Base-by-base conservation (phyloP, 2,797 vertebrate genomes). In the Pseudomugil gertrudae region DNA sequence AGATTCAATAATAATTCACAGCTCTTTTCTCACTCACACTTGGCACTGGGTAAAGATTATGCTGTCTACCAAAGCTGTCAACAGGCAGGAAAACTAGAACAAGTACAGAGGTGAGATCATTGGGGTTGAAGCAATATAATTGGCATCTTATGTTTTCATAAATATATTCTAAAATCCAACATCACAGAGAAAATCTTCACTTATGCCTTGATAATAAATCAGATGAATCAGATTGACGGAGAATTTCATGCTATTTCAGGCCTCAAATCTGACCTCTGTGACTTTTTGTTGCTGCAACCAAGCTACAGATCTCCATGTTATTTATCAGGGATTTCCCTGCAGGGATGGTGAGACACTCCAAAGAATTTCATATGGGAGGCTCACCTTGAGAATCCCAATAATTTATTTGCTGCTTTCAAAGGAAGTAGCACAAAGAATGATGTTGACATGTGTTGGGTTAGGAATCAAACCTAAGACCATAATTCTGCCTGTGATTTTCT, bases 311-410 rank as follows among this genome's bases (percentile, higher is more conserved):
- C 59, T 36, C n/a, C 2, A 17, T 57, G 57, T 74, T 36, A 64
- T 74, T 69, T 79, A 72, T 81, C 48, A 76, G 80, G 27, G 35
- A 67, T 85, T 69, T 86, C 51, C 74, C 66, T 8, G 40, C 23
- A 36, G 66, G 74, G 52, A 78, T 68, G 35, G 69, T 74, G 57
- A 81, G 78, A 78, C 75, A 74, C 73, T 76, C 71, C 24, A n/a
- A 86, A 87, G 76, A 70, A 65, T 83, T 74, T 81, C 24, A 60
- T 57, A 55, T 58, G 33, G 69, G 61, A 61, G 64, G 56, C 74
- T 77, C 83, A 90, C 90, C 87, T 87, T 88, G 84, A 86, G 65
- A 80, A 79, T 80, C 47, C 40, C 36, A 26, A 67, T 84, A 73
- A 89, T 86, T 76, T 86, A 87, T 89, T 87, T 74, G 30, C n/a